phyloP scores from a whole-genome alignment of 1,140 invertebrate genomes.

The Mizuhopecten yessoensis region DNA sequence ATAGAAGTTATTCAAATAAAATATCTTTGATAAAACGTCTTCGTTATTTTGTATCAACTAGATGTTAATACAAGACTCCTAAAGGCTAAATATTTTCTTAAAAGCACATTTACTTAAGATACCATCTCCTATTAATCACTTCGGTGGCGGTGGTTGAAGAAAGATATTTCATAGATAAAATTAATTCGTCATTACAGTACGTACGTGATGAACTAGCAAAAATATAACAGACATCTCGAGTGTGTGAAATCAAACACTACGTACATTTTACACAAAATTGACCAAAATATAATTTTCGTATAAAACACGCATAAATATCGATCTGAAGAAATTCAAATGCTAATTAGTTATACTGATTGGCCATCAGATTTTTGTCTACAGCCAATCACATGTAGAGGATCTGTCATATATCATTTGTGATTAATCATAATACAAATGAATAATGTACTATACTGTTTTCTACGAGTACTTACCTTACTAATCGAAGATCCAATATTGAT shows the following conservation, averaged over 20 bases:
- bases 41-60: not conserved
- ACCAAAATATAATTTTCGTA: too few relatives aligned
- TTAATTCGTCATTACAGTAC: not conserved
- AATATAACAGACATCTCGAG: too few relatives aligned
- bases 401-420: not conserved
- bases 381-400: not conserved
- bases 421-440: not conserved
- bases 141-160: not conserved
- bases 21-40: not conserved
- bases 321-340: not conserved
- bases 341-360: not conserved
- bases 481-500: not conserved
- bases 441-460: not conserved
- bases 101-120: not conserved
- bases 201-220: not conserved
- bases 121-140: not conserved
- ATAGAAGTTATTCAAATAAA: too few relatives aligned
- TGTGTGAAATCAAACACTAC: too few relatives aligned
- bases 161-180: conserved; percentile 28
- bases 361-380: not conserved
- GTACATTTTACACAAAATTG: too few relatives aligned
- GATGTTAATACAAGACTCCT: not conserved
- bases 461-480: not conserved
- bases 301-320: too few relatives aligned
- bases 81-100: not conserved